phyloP scores from a whole-genome alignment of 2,888 invertebrate genomes.

The Molorchus minor region DNA sequence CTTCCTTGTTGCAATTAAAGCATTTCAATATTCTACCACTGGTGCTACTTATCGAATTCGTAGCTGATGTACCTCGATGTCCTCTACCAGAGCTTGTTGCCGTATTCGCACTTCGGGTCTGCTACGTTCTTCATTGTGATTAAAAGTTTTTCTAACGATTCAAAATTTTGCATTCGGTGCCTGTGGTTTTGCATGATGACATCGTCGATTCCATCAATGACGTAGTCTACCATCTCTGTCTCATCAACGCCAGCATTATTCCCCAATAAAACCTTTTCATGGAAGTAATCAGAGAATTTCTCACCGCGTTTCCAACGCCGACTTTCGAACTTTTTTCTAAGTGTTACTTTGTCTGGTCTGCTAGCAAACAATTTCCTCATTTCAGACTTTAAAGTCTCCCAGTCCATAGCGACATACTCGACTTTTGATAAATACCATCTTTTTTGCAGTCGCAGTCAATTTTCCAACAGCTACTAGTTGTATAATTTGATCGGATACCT shows the following conservation, averaged over 20 bases:
- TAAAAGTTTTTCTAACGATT: too few relatives aligned
- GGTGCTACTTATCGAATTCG: too few relatives aligned
- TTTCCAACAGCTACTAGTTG: too few relatives aligned
- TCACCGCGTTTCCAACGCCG: background rate
- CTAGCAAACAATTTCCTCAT: background rate
- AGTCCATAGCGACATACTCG: background rate
- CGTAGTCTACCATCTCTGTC: background rate
- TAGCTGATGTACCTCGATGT: too few relatives aligned
- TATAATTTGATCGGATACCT: background rate
- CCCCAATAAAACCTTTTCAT: background rate
- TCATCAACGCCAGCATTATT: slow-evolving; percentile 1
- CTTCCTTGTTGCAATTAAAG: too few relatives aligned
- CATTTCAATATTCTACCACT: too few relatives aligned
- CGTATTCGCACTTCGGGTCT: too few relatives aligned
- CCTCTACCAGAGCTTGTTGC: too few relatives aligned
- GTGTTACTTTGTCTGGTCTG: background rate
- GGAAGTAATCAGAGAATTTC: slow-evolving; percentile 1
- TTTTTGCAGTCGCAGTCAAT: too few relatives aligned
- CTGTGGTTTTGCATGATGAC: background rate
- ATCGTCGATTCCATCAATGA: background rate
- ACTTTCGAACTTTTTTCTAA: background rate
- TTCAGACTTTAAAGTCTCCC: background rate
- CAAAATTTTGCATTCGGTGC: too few relatives aligned
- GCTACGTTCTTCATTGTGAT: too few relatives aligned
- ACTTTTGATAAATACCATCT: background rate